These are phyloP conservation scores for Drosophila diplacantha DNA, from an alignment of 2,888 invertebrate species.

Conservation along the genomic window DNA sequence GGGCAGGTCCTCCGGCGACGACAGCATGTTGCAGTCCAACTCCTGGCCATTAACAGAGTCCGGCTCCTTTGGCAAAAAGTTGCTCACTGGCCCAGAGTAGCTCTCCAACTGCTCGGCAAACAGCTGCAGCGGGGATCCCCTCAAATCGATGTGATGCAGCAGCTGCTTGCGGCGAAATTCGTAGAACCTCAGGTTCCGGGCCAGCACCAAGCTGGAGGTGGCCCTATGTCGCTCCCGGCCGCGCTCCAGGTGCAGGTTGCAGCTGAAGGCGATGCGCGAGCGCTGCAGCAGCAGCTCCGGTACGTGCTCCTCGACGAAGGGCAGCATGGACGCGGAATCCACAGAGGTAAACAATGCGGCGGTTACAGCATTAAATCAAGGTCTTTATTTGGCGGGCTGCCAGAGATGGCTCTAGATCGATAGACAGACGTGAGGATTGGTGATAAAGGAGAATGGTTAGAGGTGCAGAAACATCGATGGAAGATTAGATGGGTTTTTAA, in stretches of 20 bases:
- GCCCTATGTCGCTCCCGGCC: background rate
- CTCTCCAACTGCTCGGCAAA: constrained; percentile 29
- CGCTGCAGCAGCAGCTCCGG: constrained; percentile 52
- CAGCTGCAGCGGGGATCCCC: constrained; percentile 42
- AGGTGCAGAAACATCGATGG: background rate
- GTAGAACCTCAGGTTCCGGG: constrained; percentile 65
- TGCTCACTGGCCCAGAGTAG: constrained; percentile 60
- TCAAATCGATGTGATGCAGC: constrained; percentile 62
- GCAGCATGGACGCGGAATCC: constrained; percentile 38
- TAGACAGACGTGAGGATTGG: background rate
- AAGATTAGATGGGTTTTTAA: no score
- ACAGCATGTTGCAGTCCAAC: constrained; percentile 47
- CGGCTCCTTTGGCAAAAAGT: constrained; percentile 45
- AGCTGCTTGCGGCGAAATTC: constrained; percentile 67
- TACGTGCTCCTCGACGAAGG: constrained; percentile 46
- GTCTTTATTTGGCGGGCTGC: constrained; percentile 2
- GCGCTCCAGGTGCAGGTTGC: constrained; percentile 37
- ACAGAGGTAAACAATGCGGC: constrained; percentile 24
- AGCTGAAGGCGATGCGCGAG: constrained; percentile 44
- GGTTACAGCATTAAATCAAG: constrained; percentile 3
- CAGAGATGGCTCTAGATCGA: background rate
- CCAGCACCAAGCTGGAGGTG: constrained; percentile 52
- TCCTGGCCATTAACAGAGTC: constrained; percentile 11
- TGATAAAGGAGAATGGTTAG: background rate
- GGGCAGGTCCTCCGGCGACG: constrained; percentile 43